Evolutionary conservation across 2,888 invertebrate species (phyloP), one percentile per base, ranked within the genome.

Genomic region (Ethmia dodecea): DNA sequence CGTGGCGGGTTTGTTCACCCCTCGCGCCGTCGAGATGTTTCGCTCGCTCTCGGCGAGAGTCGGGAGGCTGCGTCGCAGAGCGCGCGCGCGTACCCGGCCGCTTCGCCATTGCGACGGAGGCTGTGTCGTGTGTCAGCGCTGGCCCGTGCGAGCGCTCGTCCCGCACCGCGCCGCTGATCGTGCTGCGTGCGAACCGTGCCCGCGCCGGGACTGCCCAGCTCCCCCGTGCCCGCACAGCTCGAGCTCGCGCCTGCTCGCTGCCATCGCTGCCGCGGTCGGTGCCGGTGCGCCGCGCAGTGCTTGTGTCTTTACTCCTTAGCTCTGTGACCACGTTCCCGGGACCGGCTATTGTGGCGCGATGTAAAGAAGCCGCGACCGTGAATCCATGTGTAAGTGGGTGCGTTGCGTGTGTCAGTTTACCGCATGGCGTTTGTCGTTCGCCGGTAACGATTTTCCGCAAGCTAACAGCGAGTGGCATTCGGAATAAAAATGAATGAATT

Each of bases 261-360:
- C 35, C 33, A 25, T 28, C 41, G 31, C 39, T 28, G 28, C 26
- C 32, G 40, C 37, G 42, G 37, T 39, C 40, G 40, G 45, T 33
- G 38, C 41, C 49, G 60, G 47, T 49, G 51, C 40, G 47, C 51
- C 67, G 81, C 80, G 71, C 89, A 90, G 81, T 90, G 89, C 72
- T 77, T 84, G 73, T 88, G 86, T 63, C 26, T n/a, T 26, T 80
- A n/a, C 79, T 45, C 88, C 87, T 60, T 88, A 88, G 52, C 88
- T 89, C 55, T 84, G 88, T 77, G 89, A 88, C 88, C 61, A 86
- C 84, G 64, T 68, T 70, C 87, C 89, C 79, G 91, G 92, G 56
- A 89, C 60, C 94, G 91, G 63, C 94, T 88, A 57, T 92, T 92
- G 73, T 80, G 83, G 84, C 81, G 84, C 79, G 71, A 84, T 84